Evolutionary conservation across 2,113 vertebrate genomes (phyloP).

Genomic region (Maccullochella peelii): DNA sequence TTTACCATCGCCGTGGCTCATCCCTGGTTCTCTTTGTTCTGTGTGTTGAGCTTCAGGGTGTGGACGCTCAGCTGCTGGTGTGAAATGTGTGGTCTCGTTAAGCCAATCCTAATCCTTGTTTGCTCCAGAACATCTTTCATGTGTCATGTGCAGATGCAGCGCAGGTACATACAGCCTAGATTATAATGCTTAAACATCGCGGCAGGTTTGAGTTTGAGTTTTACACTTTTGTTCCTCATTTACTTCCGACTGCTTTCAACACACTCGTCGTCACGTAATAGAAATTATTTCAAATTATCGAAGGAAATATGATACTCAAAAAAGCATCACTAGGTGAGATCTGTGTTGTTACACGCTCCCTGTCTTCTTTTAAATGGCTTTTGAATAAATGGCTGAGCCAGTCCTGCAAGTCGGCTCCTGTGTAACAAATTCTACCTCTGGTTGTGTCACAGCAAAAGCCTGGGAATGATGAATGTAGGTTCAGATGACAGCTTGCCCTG

Average conservation of each 20-base stretch:
- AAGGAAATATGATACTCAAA: slow-evolving; percentile 14
- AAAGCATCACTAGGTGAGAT: slow-evolving; percentile 4
- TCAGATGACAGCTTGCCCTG: slow-evolving; percentile 72
- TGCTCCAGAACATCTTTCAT: slow-evolving; percentile 18
- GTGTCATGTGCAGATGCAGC: slow-evolving; percentile 16
- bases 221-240: not conserved
- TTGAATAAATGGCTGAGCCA: slow-evolving; percentile 42
- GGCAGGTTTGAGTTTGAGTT: not conserved
- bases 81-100: slow-evolving; percentile 45
- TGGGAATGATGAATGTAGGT: slow-evolving; percentile 65
- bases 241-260: not conserved
- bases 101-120: slow-evolving; percentile 29
- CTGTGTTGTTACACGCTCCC: slow-evolving; percentile 6
- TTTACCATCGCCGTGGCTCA: slow-evolving; percentile 18
- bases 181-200: not conserved
- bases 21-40: slow-evolving; percentile 3
- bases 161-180: not conserved
- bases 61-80: slow-evolving; percentile 27
- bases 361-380: slow-evolving; percentile 18
- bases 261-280: not conserved
- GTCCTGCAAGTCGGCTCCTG: slow-evolving; percentile 22
- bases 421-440: slow-evolving; percentile 57
- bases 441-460: slow-evolving; percentile 53
- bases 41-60: slow-evolving; percentile 33
- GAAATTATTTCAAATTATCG: not conserved